These are phyloP conservation scores for Sphaerophoria taeniata DNA, from an alignment of 2,888 invertebrate species.

Conservation along the genomic window DNA sequence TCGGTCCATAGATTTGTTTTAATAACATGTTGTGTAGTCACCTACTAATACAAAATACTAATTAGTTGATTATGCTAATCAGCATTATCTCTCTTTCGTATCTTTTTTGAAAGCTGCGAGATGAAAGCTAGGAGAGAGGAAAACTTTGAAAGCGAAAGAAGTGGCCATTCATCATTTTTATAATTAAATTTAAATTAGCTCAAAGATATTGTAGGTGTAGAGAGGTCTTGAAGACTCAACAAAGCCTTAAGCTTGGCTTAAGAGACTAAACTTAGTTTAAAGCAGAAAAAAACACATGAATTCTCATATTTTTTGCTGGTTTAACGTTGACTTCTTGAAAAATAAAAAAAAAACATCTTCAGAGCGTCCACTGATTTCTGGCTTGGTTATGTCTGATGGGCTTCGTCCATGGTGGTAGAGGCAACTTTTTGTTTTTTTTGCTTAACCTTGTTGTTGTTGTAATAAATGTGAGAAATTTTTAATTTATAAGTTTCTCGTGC, in stretches of 20 bases:
- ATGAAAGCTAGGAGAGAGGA: constrained; percentile 29
- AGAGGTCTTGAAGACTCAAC: constrained; percentile 19
- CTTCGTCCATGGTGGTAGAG: constrained; percentile 48
- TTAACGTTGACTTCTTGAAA: constrained; percentile 17
- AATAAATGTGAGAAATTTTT: constrained; percentile 80
- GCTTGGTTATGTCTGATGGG: background rate
- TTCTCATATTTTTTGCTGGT: constrained; percentile 5
- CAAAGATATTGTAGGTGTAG: constrained; percentile 55
- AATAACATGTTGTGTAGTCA: constrained; percentile 55
- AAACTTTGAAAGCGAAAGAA: constrained; percentile 41
- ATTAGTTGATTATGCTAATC: constrained; percentile 71
- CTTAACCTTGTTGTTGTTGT: constrained; percentile 68
- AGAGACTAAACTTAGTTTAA: constrained; percentile 5
- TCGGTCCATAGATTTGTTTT: background rate
- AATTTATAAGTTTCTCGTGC: constrained; percentile 77
- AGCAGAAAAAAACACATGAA: background rate
- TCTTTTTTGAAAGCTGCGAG: constrained; percentile 1
- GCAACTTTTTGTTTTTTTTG: constrained; percentile 41
- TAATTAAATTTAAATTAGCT: constrained; percentile 59
- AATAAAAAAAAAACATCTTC: background rate
- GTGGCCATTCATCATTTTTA: constrained; percentile 75
- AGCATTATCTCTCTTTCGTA: constrained; percentile 26
- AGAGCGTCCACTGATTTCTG: background rate
- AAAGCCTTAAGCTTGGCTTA: constrained; percentile 21
- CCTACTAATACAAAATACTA: constrained; percentile 53